Conservation (phyloP, 2,113 vertebrate genomes). For the Callocephalon fimbriatum region DNA sequence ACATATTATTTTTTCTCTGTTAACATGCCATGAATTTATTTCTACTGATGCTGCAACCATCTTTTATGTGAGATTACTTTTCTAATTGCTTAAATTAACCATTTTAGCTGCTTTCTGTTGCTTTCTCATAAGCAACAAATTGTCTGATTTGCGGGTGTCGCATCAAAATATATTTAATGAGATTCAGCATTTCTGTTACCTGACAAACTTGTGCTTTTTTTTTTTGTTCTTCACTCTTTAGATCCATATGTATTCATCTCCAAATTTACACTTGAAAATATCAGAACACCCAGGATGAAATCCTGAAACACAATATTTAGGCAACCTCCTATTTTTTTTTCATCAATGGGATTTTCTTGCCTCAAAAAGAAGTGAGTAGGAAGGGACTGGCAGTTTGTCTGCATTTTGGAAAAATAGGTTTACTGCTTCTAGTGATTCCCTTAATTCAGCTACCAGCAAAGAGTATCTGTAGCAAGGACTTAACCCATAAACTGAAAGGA, state of each 20-base stretch:
- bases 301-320: not conserved
- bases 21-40: not conserved
- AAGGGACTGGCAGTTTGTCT: not conserved
- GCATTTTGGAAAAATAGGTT: not conserved
- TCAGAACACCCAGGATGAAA: not conserved
- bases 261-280: not conserved
- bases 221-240: not conserved
- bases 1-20: not conserved
- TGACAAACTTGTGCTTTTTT: not conserved
- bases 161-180: not conserved
- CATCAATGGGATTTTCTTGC: not conserved
- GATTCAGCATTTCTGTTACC: not conserved
- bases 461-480: not conserved
- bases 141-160: not conserved
- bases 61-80: not conserved
- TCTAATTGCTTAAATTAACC: not conserved
- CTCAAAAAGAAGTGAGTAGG: not conserved
- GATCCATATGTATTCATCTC: not conserved
- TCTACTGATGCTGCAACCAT: not conserved
- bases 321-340: not conserved
- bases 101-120: not conserved
- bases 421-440: not conserved
- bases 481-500: not conserved
- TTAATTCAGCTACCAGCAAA: not conserved
- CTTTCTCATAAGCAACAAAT: not conserved